Base-by-base conservation (phyloP, 64 coral and sea anemone genomes). In the Montipora cactus region DNA sequence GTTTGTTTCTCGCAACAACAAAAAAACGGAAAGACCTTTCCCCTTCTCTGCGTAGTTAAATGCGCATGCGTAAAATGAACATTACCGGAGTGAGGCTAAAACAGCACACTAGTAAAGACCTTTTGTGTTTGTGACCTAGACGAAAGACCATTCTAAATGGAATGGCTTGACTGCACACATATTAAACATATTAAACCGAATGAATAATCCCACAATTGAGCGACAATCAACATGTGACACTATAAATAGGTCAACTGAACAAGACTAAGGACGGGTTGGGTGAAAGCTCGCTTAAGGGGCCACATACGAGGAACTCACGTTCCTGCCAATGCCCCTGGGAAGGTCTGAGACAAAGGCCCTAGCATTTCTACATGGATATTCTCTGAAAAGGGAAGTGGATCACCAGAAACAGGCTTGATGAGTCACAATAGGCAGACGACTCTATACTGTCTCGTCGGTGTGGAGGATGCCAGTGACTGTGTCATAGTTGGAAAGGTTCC, bases 351-450 rank as follows among this genome's bases (percentile, higher is more conserved):
- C 76, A 96, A 76, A 96, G 95, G 95, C 87, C 67, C 14, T 0
- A 18, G 45, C 7, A 8, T 88, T 87, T 68, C 91, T 44, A 96
- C 91, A 96, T 19, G 95, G 95, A 75, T 92, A 87, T 7, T 81
- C 88, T 96, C 88, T 44, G 44, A 96, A 96, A 49, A 78, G 87
- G 91, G 95, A 88, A 64, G 87, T 96, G 91, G 95, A 75, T 87
- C 94, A 96, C 87, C 93, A 96, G 95, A 96, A 96, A 96, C 81
- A 96, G 95, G 95, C 95, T 93, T 93, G 91, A 51, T 91, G 95
- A 90, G 59, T 83, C 79, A 91, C 87, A 96, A 16, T 47, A 49
- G 95, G 91, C 91, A 96, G 75, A 93, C 59, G 95, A 96, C 88
- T 48, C 11, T 67, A n/a, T 44, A 23, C 87, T 67, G 72, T 15